Conservation (phyloP, 2,113 vertebrate species). For the Cnemophilus loriae region DNA sequence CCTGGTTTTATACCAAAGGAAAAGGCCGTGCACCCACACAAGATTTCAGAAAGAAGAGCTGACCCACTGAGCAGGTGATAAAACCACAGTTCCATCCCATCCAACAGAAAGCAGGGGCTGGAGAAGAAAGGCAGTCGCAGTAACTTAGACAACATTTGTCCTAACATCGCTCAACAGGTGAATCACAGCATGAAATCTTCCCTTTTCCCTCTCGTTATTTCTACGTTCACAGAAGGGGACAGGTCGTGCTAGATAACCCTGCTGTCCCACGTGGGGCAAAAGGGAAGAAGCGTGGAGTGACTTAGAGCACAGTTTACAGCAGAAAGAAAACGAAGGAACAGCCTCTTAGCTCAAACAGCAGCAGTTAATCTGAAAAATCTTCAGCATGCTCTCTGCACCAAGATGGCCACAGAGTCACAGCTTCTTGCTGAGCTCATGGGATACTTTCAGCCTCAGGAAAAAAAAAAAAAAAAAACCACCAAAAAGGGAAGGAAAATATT, state of each 20-base stretch:
- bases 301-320: not conserved
- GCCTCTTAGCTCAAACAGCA: not conserved
- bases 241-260: not conserved
- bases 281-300: rapidly evolving
- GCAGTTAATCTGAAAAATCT: not conserved
- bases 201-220: not conserved
- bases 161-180: not conserved
- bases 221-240: not conserved
- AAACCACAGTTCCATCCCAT: not conserved
- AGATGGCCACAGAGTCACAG: not conserved
- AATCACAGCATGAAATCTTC: not conserved
- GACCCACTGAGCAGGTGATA: not conserved
- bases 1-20: not conserved
- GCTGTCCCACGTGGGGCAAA: not conserved
- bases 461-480: too few relatives aligned
- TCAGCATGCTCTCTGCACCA: not conserved
- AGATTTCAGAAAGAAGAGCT: not conserved
- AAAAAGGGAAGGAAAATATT: not conserved
- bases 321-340: not conserved
- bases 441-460: not conserved
- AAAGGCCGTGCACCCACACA: rapidly evolving
- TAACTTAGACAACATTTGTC: not conserved
- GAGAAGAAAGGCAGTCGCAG: not conserved
- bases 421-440: not conserved
- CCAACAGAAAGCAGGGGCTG: not conserved